These are phyloP conservation scores for Semotilus atromaculatus DNA, from an alignment of 2,797 vertebrate genomes.

Conservation along the genomic window DNA sequence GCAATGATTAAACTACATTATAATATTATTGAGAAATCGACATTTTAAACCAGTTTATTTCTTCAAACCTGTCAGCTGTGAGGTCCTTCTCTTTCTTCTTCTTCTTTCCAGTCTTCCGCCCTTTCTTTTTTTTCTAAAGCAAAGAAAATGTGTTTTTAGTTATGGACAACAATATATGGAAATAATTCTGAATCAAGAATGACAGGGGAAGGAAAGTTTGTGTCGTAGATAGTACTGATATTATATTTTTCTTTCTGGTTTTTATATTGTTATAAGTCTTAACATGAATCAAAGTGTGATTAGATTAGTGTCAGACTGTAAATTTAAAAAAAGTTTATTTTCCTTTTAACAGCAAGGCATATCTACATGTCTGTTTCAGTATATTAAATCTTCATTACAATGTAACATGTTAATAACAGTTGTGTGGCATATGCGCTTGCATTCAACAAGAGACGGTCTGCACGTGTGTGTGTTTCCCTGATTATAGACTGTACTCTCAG, in stretches of 20 bases:
- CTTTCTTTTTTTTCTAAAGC: slow-evolving; percentile 72
- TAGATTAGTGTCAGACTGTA: neutral
- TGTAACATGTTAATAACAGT: neutral
- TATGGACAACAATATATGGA: slow-evolving; percentile 5
- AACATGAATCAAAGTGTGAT: neutral
- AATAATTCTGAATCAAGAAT: neutral
- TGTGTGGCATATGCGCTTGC: slow-evolving; percentile 21
- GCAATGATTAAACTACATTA: slow-evolving; percentile 10
- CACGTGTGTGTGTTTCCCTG: neutral
- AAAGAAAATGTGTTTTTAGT: slow-evolving; percentile 19
- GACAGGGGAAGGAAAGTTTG: neutral
- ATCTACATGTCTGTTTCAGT: neutral
- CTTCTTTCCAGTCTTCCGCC: slow-evolving; percentile 63
- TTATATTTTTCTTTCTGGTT: neutral
- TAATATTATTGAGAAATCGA: neutral
- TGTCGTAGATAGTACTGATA: neutral
- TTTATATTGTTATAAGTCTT: neutral
- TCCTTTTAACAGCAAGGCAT: neutral
- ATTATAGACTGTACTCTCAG: neutral
- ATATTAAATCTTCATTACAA: neutral
- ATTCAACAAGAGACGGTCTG: neutral
- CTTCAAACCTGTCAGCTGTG: slow-evolving; percentile 82
- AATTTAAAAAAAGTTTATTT: neutral
- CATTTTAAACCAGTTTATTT: slow-evolving; percentile 16
- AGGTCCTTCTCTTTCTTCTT: slow-evolving; percentile 79